These are phyloP conservation scores for Pachycephus smyrnensis DNA, from an alignment of 2,888 invertebrate genomes.

Conservation along the genomic window DNA sequence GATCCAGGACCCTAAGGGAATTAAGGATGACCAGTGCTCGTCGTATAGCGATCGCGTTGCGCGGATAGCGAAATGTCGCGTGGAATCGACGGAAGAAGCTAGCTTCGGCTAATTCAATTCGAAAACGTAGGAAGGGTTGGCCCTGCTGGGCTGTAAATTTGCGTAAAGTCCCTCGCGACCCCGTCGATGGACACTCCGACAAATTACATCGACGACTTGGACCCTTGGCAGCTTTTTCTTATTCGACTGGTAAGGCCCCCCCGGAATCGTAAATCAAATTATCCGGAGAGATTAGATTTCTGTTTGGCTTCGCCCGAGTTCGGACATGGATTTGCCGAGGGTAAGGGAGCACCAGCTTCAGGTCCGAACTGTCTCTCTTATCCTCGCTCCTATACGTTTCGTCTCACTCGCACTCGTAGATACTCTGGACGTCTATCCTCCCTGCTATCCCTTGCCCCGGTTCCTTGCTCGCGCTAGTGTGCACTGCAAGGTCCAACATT, in stretches of 20 bases:
- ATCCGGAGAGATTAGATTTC: constrained; percentile 64
- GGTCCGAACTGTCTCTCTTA: constrained; percentile 34
- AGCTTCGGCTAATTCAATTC: constrained; percentile 46
- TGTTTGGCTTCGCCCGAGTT: constrained; percentile 51
- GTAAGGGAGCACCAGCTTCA: constrained; percentile 35
- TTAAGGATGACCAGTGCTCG: constrained; percentile 50
- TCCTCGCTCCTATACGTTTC: neutral
- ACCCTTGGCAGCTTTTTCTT: constrained; percentile 29
- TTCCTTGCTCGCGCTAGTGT: constrained; percentile 1
- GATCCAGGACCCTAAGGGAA: constrained; percentile 50
- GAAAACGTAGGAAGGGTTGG: constrained; percentile 44
- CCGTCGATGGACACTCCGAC: constrained; percentile 46
- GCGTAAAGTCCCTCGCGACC: constrained; percentile 25
- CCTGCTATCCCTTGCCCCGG: neutral
- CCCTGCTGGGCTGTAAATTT: constrained; percentile 43
- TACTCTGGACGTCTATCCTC: constrained; percentile 29
- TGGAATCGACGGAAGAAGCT: constrained; percentile 37
- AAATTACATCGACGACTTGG: constrained; percentile 53
- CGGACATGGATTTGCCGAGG: constrained; percentile 30
- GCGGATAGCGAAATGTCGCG: constrained; percentile 26
- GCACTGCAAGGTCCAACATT: constrained; percentile 66
- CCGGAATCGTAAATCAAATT: constrained; percentile 61
- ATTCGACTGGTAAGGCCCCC: constrained; percentile 27
- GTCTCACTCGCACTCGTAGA: neutral
- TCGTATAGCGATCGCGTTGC: constrained; percentile 22